phyloP scores from a whole-genome alignment of 2,888 invertebrate genomes.

The Archips crataeganus region DNA sequence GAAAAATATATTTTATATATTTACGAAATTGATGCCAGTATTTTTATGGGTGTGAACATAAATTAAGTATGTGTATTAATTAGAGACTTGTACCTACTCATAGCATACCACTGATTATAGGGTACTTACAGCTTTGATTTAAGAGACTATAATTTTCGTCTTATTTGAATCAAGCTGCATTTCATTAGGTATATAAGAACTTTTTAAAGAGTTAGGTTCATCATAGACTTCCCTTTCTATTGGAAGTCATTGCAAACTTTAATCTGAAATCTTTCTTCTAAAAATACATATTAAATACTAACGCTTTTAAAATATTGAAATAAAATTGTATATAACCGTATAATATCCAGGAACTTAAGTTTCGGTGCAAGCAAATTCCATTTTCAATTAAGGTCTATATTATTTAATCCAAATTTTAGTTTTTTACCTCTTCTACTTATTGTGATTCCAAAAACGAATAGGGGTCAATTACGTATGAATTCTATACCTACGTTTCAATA shows the following conservation, averaged over 20 bases:
- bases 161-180: not conserved
- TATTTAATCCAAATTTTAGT: not conserved
- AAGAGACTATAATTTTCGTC: no score
- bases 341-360: constrained; percentile 24
- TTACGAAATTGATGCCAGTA: not conserved
- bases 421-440: not conserved
- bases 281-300: constrained; percentile 5
- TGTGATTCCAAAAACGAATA: not conserved
- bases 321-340: not conserved
- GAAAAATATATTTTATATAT: not conserved
- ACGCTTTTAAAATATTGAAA: constrained; percentile 9
- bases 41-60: not conserved
- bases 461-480: not conserved
- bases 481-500: no score
- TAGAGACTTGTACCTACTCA: not conserved
- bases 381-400: not conserved
- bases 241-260: not conserved
- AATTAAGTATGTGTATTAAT: not conserved
- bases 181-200: not conserved
- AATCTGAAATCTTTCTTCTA: not conserved
- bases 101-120: not conserved
- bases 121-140: not conserved
- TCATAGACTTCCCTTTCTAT: not conserved
- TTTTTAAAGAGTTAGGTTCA: not conserved
- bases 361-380: constrained; percentile 13